A percentile compares a stretch with the other conserved stretches of the same genome.
phyloP scores from a whole-genome alignment of 2,797 vertebrate species.

The Danio kyathit region DNA sequence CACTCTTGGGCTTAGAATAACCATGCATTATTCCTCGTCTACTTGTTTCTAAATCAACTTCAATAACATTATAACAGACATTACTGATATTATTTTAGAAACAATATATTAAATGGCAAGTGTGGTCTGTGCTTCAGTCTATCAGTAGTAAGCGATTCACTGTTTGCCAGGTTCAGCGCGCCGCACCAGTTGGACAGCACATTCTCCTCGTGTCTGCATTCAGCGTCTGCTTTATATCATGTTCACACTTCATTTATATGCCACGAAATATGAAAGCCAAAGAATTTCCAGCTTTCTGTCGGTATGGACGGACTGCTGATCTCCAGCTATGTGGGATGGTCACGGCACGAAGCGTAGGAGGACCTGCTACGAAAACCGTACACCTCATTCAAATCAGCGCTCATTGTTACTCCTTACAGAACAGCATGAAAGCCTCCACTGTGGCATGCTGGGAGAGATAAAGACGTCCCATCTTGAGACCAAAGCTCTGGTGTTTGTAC shows the following conservation, averaged over 20 bases:
- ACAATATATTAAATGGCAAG: background rate
- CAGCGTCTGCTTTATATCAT: slow-evolving; percentile 51
- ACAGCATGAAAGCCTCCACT: slow-evolving; percentile 20
- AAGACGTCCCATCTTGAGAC: slow-evolving; percentile 24
- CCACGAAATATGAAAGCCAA: slow-evolving; percentile 30
- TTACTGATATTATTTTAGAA: background rate
- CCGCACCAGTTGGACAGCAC: slow-evolving; percentile 38
- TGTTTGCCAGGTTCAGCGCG: slow-evolving; percentile 25
- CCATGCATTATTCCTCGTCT: background rate
- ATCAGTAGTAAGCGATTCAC: slow-evolving; percentile 1
- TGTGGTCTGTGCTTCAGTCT: slow-evolving; percentile 24
- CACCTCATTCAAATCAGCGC: slow-evolving; percentile 13
- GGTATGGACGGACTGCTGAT: slow-evolving; percentile 34
- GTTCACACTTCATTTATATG: slow-evolving; percentile 54
- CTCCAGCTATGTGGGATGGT: slow-evolving; percentile 6
- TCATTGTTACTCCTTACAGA: slow-evolving; percentile 3
- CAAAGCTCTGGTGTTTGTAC: slow-evolving; percentile 39
- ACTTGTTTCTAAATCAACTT: background rate
- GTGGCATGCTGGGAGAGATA: slow-evolving; percentile 33
- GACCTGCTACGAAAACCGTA: background rate
- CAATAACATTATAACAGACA: background rate
- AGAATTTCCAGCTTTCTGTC: slow-evolving; percentile 36
- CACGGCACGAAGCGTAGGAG: background rate
- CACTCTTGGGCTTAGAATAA: background rate
- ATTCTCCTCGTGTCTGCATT: slow-evolving; percentile 54